A percentile compares a stretch with the other conserved stretches of the same genome.
phyloP scores from a whole-genome alignment of 2,113 vertebrate species.

The Platysteira castanea region DNA sequence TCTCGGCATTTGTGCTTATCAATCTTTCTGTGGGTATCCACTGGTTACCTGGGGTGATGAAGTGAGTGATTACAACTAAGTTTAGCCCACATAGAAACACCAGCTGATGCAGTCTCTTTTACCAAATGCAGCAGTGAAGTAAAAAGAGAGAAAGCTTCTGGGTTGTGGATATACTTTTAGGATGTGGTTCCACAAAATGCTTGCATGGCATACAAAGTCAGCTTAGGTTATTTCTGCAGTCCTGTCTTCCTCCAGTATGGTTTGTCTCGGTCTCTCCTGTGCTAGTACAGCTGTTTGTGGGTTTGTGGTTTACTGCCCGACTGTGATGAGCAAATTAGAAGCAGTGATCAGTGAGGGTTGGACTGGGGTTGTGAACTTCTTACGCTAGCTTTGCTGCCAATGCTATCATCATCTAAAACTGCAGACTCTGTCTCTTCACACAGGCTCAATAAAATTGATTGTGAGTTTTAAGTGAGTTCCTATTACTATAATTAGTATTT shows the following conservation, averaged over 20 bases:
- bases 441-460: not conserved
- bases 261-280: not conserved
- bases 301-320: not conserved
- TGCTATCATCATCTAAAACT: not conserved
- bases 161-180: not conserved
- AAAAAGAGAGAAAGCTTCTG: not conserved
- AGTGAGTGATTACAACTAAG: not conserved
- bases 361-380: not conserved
- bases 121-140: not conserved
- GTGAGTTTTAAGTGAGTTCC: not conserved
- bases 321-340: not conserved
- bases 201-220: not conserved
- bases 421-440: not conserved
- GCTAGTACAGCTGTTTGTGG: not conserved
- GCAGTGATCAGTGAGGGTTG: not conserved
- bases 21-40: not conserved
- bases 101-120: not conserved
- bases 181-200: not conserved
- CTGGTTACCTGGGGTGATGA: not conserved
- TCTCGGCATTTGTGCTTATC: not conserved
- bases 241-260: fast-evolving
- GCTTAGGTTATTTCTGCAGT: not conserved
- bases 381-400: not conserved
- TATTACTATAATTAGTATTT: not conserved
- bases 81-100: not conserved